Base-by-base conservation (phyloP, 1,140 invertebrate species). In the Zaprionus tsacasi region DNA sequence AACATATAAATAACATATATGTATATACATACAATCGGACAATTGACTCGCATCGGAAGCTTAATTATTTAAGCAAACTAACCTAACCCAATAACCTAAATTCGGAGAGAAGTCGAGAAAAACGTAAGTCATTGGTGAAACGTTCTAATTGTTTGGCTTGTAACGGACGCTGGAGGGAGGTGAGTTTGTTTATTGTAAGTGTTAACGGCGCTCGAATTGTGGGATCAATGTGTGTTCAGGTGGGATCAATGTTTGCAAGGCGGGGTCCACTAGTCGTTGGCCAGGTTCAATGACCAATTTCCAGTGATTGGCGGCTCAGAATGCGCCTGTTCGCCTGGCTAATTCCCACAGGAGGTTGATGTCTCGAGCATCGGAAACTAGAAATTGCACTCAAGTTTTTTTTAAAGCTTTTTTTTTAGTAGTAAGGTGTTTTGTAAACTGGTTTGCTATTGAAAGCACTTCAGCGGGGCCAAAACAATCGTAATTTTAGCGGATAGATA, bases 231-330 rank as follows among this genome's bases (percentile, higher is more conserved):
- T 57, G 27, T 65, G 15, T 10, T 67, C 21, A 73, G 36, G 30
- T 75, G 67, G 15, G n/a, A n/a, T n/a, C n/a, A n/a, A n/a, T 11
- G 45, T 25, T 25, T 4, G 38, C 38, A 11, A 12, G 38, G 12
- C 12, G 12, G 13, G 12, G 7, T 60, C 45, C 12, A 40, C 17
- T 6, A 6, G 45, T 35, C 27, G 66, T 21, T 67, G 38, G 52
- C 33, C 61, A 72, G 80, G 82, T 87, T 87, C 83, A 83, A 80
- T 88, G 83, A 87, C 83, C 78, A 77, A 45, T 17, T 25, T 27
- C 25, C 25, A 63, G 35, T 2, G 15, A 66, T 48, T 40, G 60
- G 30, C 27, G 50, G 40, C n/a, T 15, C 33, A 63, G 63, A 76
- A 69, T 50, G 75, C 60, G 30, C 55, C 55, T 38, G 48, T 38